phyloP scores from a whole-genome alignment of 2,888 invertebrate genomes.

The Catocala sponsa region DNA sequence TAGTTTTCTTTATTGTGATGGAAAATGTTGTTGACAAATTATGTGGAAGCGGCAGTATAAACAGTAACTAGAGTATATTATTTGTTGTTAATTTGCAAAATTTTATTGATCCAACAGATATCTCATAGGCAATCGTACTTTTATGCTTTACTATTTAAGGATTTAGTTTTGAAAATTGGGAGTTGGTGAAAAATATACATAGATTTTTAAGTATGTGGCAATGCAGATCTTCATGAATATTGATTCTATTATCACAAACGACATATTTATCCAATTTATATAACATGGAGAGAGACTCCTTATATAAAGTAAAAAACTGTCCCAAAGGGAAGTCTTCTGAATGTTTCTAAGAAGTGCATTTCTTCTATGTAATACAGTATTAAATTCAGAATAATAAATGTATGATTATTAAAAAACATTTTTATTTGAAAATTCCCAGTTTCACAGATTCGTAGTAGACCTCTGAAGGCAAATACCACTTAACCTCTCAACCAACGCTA shows the following conservation, averaged over 20 bases:
- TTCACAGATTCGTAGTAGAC: too few relatives aligned
- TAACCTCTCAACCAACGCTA: too few relatives aligned
- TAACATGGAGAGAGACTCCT: slow-evolving; percentile 78
- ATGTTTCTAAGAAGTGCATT: slow-evolving; percentile 96
- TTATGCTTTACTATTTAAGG: slow-evolving; percentile 81
- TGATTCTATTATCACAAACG: slow-evolving; percentile 77
- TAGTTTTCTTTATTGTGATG: slow-evolving; percentile 82
- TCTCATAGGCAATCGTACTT: slow-evolving; percentile 80
- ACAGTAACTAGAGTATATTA: slow-evolving; percentile 76
- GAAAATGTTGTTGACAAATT: slow-evolving; percentile 86
- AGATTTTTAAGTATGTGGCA: slow-evolving; percentile 88
- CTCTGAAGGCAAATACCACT: too few relatives aligned
- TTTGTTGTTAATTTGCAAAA: slow-evolving; percentile 87
- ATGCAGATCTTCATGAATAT: slow-evolving; percentile 87
- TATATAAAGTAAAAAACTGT: slow-evolving; percentile 70
- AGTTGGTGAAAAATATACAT: slow-evolving; percentile 87
- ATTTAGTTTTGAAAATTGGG: slow-evolving; percentile 79
- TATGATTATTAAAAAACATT: slow-evolving; percentile 66
- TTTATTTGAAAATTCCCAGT: too few relatives aligned
- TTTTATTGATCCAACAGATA: slow-evolving; percentile 84
- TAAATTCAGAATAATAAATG: slow-evolving; percentile 91
- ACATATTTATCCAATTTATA: slow-evolving; percentile 81
- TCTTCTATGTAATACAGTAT: slow-evolving; percentile 97
- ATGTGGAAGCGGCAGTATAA: slow-evolving; percentile 83
- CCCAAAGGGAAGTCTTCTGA: slow-evolving; percentile 93